These are phyloP conservation scores for Pyrocoelia pectoralis DNA, from an alignment of 2,888 invertebrate species.

Conservation along the genomic window DNA sequence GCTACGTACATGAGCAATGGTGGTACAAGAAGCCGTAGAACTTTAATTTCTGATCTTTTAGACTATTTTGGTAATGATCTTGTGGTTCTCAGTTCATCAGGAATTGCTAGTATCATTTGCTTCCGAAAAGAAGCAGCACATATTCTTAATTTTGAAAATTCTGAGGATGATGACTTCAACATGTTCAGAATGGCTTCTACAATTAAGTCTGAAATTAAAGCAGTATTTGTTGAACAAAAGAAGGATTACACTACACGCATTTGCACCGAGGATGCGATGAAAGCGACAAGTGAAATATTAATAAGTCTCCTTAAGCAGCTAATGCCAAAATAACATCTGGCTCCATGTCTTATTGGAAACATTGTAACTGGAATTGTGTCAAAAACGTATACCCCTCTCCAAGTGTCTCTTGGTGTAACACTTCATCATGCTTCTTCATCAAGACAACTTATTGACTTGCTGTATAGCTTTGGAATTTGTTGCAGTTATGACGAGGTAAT, in stretches of 20 bases:
- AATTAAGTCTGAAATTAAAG: background rate
- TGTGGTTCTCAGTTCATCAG: constrained; percentile 8
- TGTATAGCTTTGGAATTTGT: background rate
- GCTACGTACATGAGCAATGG: background rate
- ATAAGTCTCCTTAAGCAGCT: constrained; percentile 7
- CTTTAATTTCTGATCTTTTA: constrained; percentile 5
- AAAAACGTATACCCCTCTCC: constrained; percentile 2
- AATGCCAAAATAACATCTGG: constrained; percentile 1
- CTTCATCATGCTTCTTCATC: constrained; percentile 5
- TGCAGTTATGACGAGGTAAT: too few species aligned
- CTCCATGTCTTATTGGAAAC: constrained; percentile 3
- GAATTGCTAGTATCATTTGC: constrained; percentile 2
- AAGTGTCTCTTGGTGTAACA: constrained; percentile 12
- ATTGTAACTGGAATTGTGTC: background rate
- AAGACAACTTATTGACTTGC: constrained; percentile 7
- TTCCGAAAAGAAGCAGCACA: constrained; percentile 2
- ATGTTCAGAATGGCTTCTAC: background rate
- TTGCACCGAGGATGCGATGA: constrained; percentile 6
- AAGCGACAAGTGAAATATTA: background rate
- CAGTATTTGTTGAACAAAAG: too few species aligned
- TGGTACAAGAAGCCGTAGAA: constrained; percentile 1
- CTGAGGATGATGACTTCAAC: background rate
- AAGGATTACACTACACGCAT: background rate
- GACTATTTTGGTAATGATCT: constrained; percentile 4
- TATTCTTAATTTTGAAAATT: constrained; percentile 1